phyloP scores from a whole-genome alignment of 2,888 invertebrate species.

The Choristoneura rosaceana region DNA sequence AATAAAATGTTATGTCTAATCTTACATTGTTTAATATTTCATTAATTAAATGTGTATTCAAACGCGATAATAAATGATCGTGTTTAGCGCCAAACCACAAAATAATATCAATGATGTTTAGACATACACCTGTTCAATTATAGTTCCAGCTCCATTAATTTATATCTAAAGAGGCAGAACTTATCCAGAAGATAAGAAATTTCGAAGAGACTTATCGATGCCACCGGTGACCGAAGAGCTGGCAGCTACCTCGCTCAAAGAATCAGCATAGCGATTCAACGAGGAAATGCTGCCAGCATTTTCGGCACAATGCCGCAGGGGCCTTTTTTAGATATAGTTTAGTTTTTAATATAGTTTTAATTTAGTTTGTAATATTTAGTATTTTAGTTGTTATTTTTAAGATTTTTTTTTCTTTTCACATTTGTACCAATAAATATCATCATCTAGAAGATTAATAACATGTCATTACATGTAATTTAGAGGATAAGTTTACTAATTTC shows the following conservation, averaged over 20 bases:
- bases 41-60: background rate
- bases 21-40: conserved; percentile 5
- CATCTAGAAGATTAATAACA: conserved; percentile 9
- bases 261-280: too few species aligned
- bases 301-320: too few species aligned
- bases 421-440: too few species aligned
- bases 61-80: conserved; percentile 11
- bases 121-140: conserved; percentile 27
- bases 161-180: background rate
- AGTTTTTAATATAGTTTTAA: too few species aligned
- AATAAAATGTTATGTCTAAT: background rate
- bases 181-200: conserved; percentile 13
- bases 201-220: too few species aligned
- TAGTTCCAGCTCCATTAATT: conserved; percentile 19
- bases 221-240: too few species aligned
- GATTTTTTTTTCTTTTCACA: too few species aligned
- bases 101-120: conserved; percentile 16
- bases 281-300: too few species aligned
- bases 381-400: too few species aligned
- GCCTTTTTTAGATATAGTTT: too few species aligned
- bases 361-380: too few species aligned
- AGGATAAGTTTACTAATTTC: background rate
- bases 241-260: too few species aligned
- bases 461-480: background rate
- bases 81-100: background rate